Conservation (phyloP, 92 coral and sea anemone species). For the Galaxea fascicularis region DNA sequence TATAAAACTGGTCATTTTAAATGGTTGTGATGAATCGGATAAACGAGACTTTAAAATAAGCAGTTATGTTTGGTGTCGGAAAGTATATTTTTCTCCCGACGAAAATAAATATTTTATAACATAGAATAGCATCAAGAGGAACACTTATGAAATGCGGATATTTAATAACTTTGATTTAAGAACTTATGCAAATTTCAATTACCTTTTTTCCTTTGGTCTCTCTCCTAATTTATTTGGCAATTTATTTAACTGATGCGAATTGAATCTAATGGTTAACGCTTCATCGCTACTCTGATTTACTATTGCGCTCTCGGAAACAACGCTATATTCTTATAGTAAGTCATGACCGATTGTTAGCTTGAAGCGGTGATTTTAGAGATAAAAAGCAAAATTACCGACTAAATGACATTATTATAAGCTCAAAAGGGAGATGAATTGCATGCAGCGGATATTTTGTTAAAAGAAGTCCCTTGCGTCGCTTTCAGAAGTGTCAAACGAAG, state of each 20-base stretch:
- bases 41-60: conserved; percentile 15
- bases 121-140: conserved; percentile 3
- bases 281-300: not conserved
- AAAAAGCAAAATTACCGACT: not conserved
- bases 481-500: not conserved
- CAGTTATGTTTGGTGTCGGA: conserved; percentile 17
- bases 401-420: not conserved
- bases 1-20: not conserved
- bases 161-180: conserved; percentile 40
- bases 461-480: not conserved
- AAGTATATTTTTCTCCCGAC: conserved; percentile 11
- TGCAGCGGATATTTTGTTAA: not conserved
- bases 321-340: conserved; percentile 2
- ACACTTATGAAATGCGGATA: conserved; percentile 42
- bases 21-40: not conserved
- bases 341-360: not conserved
- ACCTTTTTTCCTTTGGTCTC: conserved; percentile 12
- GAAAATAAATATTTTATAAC: conserved; percentile 37
- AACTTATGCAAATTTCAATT: conserved; percentile 39
- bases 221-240: conserved; percentile 33
- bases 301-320: conserved; percentile 4
- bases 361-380: conserved; percentile 18
- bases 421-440: not conserved
- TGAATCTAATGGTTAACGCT: conserved; percentile 13
- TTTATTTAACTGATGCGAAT: conserved; percentile 43